Evolutionary conservation across 2,113 vertebrate species (phyloP).

Genomic region (Ictidomys tridecemlineatus): DNA sequence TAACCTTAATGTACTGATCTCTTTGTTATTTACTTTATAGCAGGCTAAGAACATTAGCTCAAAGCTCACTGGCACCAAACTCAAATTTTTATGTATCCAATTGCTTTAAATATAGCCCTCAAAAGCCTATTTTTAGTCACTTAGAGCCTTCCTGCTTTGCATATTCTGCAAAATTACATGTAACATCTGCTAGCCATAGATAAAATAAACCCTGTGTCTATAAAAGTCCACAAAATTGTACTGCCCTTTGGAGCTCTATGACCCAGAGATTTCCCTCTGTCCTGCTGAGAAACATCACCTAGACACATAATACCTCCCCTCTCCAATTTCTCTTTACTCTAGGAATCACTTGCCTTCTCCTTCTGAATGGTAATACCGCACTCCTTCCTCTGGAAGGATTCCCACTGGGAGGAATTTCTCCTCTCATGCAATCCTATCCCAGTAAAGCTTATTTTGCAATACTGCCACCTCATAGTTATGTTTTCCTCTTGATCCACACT

Average conservation of each 20-base stretch:
- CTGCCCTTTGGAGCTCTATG: neutral
- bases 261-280: neutral
- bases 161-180: conserved; percentile 3
- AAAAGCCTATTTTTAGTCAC: neutral
- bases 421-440: neutral
- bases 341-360: neutral
- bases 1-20: neutral
- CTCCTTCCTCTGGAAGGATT: neutral
- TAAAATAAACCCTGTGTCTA: conserved; percentile 29
- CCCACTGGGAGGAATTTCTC: neutral
- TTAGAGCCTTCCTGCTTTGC: conserved; percentile 1
- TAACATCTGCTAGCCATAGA: conserved; percentile 11
- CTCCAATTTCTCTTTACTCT: neutral
- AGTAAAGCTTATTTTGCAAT: neutral
- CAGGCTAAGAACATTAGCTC: neutral
- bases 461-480: neutral
- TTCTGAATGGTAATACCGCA: neutral
- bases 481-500: neutral
- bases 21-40: neutral
- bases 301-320: neutral
- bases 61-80: neutral
- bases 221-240: neutral
- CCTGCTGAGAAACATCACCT: neutral
- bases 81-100: neutral
- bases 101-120: conserved; percentile 39